Evolutionary conservation across 2,888 invertebrate genomes (phyloP), one percentile per base, ranked within the genome.

Genomic region (Sinodicranocentrus sp.): DNA sequence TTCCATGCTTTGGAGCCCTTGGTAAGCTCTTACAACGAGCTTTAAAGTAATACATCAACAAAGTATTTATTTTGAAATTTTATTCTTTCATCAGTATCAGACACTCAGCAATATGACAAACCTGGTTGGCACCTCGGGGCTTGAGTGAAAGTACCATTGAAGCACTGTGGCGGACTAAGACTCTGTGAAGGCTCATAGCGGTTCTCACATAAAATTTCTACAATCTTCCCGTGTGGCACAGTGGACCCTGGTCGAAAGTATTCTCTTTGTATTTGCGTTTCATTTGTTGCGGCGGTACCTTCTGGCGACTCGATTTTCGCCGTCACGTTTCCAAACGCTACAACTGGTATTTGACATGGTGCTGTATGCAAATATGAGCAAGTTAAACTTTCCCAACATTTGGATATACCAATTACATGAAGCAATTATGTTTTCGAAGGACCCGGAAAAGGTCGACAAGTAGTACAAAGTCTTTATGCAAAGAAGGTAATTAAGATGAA

Each of bases 121-220:
- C 94, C 96, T 93, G 89, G 98, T 93, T 86, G 95, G 94, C 94
- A 94, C 77, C 94, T 93, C 0, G 98, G 98, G 88, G 97, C 95
- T 85, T 96, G 95, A 0, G 97, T 95, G 98, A 98, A 99, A 0
- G 97, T 96, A 0, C 98, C 98, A 89, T 98, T 98, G 90, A 96
- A 95, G 90, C 99, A 99, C 0, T 94, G 94, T 0, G 97, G 95
- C 0, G 94, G 93, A 2, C 94, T 94, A 0, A 94, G 92, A 86
- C 94, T 94, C 63, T 93, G 94, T 63, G 90, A 89, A 54, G 91
- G 89, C 90, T 98, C 97, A 90, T 96, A 94, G 78, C 94, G 90
- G 19, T 90, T 93, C 85, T 96, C 94, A 89, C 98, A 98, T 75
- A 94, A 94, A 0, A 98, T 96, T 5, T 93, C 92, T 67, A 96